These are phyloP conservation scores for Spilosoma lubricipeda DNA, from an alignment of 2,888 invertebrate genomes.

Conservation along the genomic window DNA sequence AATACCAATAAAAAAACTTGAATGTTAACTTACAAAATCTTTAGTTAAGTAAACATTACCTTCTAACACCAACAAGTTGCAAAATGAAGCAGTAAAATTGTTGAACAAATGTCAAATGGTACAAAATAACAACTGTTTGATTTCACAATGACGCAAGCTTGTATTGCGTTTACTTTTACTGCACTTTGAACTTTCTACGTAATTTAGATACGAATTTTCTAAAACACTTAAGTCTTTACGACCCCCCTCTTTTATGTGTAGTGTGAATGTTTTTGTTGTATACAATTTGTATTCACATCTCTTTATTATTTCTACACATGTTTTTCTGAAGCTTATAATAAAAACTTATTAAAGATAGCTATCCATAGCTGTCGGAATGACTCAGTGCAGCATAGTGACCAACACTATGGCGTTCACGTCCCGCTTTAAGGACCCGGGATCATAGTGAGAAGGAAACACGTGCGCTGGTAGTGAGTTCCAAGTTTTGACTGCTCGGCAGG, in stretches of 20 bases:
- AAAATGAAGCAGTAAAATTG: constrained; percentile 13
- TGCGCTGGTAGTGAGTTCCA: no score
- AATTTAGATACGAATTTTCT: constrained; percentile 1
- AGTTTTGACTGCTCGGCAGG: no score
- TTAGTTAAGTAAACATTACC: not conserved
- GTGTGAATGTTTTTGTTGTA: not conserved
- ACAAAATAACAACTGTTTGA: constrained; percentile 23
- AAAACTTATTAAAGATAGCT: not conserved
- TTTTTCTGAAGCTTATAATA: not conserved
- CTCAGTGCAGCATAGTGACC: no score
- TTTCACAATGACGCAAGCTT: constrained; percentile 30
- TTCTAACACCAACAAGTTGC: constrained; percentile 1
- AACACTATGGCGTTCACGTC: no score
- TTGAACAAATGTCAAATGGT: constrained; percentile 22
- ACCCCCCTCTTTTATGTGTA: not conserved
- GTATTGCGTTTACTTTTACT: constrained; percentile 27
- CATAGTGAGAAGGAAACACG: no score
- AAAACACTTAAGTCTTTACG: not conserved
- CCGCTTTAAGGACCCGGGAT: no score
- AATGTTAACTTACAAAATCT: not conserved
- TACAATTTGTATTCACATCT: not conserved
- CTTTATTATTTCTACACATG: not conserved
- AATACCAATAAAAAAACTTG: not conserved
- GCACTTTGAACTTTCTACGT: constrained; percentile 38
- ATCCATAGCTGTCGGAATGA: no score